These are phyloP conservation scores for Sebastes vulpes DNA, from an alignment of 2,797 vertebrate genomes.

Conservation along the genomic window DNA sequence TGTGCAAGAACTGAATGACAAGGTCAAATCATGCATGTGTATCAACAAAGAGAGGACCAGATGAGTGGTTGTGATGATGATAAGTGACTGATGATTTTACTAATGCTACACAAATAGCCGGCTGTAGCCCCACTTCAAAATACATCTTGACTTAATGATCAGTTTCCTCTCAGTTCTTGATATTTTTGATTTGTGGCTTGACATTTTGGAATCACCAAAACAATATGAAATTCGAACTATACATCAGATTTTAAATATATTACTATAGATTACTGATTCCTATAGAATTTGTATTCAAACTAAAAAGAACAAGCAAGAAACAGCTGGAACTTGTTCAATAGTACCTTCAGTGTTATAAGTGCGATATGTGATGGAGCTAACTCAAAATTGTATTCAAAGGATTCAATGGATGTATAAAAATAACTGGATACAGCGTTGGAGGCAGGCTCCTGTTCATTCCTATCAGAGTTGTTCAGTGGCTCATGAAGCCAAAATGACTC, in stretches of 20 bases:
- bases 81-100: background rate
- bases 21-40: slow-evolving; percentile 25
- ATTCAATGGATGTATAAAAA: no score
- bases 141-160: background rate
- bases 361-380: background rate
- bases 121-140: background rate
- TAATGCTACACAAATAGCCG: background rate
- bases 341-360: no score
- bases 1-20: slow-evolving; percentile 21
- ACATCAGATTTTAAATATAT: background rate
- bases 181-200: background rate
- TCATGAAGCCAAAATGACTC: accelerated
- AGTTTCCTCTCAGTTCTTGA: background rate
- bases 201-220: background rate
- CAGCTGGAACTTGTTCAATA: no score
- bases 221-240: background rate
- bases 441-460: no score
- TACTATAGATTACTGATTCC: background rate
- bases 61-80: background rate
- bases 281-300: background rate
- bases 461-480: no score
- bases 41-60: slow-evolving; percentile 2
- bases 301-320: background rate
- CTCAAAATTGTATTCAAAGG: background rate
- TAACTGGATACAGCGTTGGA: no score